Base-by-base conservation (phyloP, 2,888 invertebrate genomes). In the Drosophila cracens region DNA sequence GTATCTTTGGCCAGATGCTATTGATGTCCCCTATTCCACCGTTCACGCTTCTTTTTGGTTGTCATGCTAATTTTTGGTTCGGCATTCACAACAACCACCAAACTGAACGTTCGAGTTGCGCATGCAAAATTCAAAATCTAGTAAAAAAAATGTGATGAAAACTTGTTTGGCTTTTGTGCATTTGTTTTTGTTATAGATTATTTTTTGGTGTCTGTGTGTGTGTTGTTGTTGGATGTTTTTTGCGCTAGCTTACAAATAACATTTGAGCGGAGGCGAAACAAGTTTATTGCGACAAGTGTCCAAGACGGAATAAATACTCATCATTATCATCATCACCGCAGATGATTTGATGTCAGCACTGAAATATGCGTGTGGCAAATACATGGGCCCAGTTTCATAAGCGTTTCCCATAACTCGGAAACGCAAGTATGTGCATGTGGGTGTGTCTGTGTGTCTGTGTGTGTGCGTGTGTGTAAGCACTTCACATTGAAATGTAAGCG, bases 271-370 rank as follows among this genome's bases (percentile, higher is more conserved):
- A 80, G 85, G 81, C 82, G 82, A 82, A 81, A 87, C 87, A 51
- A 65, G 81, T 82, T 82, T 87, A 57, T 58, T 64, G 69, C 75
- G 79, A 87, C 82, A 82, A 82, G 87, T 87, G 82, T 70, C 81
- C 60, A 71, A 84, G 46, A 61, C 70, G 61, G 66, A 61, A 63
- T 60, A 67, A 62, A 64, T 53, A 61, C 68, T 56, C 56, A 56
- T 56, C 54, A 54, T 27, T 36, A 54, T 21, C 18, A 38, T 62
- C 69, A 73, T 78, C 61, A 61, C 31, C 49, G 11, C 34, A 33
- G 33, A 36, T 25, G 46, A 29, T 34, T 80, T 83, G 83, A 83
- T 79, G 82, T 81, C 76, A 83, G 81, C 69, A 65, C 52, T 8
- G n/a, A 86, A 76, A 81, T 59, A 87, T 82, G 72, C 67, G 78